Base-by-base conservation (phyloP, 1,140 invertebrate genomes). In the Cecropterus lyciades region DNA sequence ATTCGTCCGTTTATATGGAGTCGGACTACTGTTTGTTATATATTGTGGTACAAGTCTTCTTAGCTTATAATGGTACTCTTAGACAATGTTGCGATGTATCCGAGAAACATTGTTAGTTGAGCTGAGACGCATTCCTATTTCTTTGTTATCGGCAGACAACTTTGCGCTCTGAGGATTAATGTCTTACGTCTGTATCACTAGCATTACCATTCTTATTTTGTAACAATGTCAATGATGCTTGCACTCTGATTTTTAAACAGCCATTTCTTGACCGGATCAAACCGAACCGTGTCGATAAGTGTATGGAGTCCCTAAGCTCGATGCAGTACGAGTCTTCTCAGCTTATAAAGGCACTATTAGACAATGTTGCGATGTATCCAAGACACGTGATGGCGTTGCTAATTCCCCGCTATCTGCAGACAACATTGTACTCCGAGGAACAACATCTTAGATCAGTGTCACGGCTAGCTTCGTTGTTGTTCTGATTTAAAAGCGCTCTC, bases 81-180 rank as follows among this genome's bases (percentile, higher is more conserved):
- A 56, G 40, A 56, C 16, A 56, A 24, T 43, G 53, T 56, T 56
- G 17, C 53, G 0, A 14, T 33, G 27, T 15, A 33, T 52, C 53
- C 42, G 16, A 13, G 11, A 13, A 15, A 43, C 40, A 40, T 56
- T 37, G 43, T 11, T n/a, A n/a, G n/a, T n/a, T n/a, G n/a, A n/a
- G n/a, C n/a, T n/a, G n/a, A n/a, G n/a, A n/a, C 40, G 13, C 13
- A 8, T 52, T 56, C 1, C 37, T 16, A 56, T 43, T 56, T 43
- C 17, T 40, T 0, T 17, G 16, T n/a, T 56, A 52, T 52, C 16
- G 24, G 16, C 37, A 56, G 17, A 20, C n/a, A 30, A 52, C 55
- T 45, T 27, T 24, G 42, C 20, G 6, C 16, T 42, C 8, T 9
- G n/a, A 27, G 37, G 16, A 33, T 33, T 14, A 52, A 13, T 9